phyloP scores from a whole-genome alignment of 1,140 invertebrate genomes.

The Drosophila pruinosa region DNA sequence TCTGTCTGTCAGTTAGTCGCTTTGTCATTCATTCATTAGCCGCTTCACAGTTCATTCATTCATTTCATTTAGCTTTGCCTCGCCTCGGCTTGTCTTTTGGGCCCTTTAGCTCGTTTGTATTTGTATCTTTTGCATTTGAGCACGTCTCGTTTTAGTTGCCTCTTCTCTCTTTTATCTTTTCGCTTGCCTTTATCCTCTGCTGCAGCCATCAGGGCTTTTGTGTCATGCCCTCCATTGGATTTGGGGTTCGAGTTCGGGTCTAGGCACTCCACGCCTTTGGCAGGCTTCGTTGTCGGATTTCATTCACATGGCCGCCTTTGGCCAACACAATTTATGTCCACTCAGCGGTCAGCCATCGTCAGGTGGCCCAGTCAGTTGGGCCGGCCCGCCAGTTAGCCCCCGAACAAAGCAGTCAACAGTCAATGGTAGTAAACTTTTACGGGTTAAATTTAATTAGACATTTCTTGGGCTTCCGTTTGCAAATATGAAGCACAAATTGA shows the following conservation, averaged over 20 bases:
- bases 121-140: constrained; percentile 60
- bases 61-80: constrained; percentile 47
- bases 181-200: constrained; percentile 2
- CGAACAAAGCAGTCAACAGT: too few species aligned
- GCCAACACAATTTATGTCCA: constrained; percentile 16
- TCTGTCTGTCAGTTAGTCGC: constrained; percentile 15
- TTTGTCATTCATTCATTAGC: constrained; percentile 39
- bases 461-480: constrained; percentile 70
- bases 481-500: constrained; percentile 27
- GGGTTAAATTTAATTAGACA: constrained; percentile 79
- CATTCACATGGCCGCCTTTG: constrained; percentile 57
- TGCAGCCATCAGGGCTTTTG: constrained; percentile 60
- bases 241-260: constrained; percentile 32
- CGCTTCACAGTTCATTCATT: constrained; percentile 46
- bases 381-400: constrained; percentile 34
- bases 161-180: constrained; percentile 8
- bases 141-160: constrained; percentile 58
- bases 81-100: constrained; percentile 3
- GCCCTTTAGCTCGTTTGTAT: constrained; percentile 13
- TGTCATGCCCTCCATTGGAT: constrained; percentile 59
- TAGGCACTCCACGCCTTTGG: constrained; percentile 9
- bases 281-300: constrained; percentile 60
- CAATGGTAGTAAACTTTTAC: constrained; percentile 76
- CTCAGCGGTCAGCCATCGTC: background rate
- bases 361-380: background rate